Conservation (phyloP, 2,797 vertebrate species). For the Anniella stebbinsi region DNA sequence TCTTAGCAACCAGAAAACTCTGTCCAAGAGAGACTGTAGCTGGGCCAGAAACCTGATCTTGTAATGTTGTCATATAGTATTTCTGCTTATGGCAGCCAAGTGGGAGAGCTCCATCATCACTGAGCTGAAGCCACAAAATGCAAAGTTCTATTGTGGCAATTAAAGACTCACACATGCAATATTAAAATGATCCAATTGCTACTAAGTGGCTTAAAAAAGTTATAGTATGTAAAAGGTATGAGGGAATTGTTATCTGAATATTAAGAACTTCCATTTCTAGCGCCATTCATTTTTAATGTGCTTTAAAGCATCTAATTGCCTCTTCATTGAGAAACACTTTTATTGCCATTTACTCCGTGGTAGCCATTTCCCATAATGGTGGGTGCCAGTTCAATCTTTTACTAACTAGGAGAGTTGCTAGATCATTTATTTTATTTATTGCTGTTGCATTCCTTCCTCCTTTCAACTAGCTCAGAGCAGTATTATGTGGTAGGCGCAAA, state of each 20-base stretch:
- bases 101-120: conserved; percentile 47
- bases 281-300: conserved; percentile 59
- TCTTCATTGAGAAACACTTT: conserved; percentile 19
- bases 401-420: conserved; percentile 22
- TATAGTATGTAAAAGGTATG: conserved; percentile 31
- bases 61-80: neutral
- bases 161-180: conserved; percentile 30
- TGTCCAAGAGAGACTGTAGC: neutral
- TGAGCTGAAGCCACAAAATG: conserved; percentile 39
- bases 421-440: conserved; percentile 13
- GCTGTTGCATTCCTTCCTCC: neutral
- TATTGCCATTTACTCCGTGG: conserved; percentile 39
- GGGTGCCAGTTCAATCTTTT: conserved; percentile 1
- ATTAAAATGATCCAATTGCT: conserved; percentile 59
- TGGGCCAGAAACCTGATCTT: neutral
- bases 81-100: conserved; percentile 30
- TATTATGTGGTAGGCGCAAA: neutral
- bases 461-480: neutral
- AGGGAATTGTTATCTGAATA: conserved; percentile 51
- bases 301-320: conserved; percentile 60
- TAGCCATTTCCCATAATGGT: conserved; percentile 24
- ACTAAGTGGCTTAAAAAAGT: conserved; percentile 58
- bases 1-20: neutral
- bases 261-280: conserved; percentile 39
- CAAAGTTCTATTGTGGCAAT: conserved; percentile 30